Evolutionary conservation across 2,888 invertebrate genomes (phyloP).

Genomic region (Dryocosmus kuriphilus): DNA sequence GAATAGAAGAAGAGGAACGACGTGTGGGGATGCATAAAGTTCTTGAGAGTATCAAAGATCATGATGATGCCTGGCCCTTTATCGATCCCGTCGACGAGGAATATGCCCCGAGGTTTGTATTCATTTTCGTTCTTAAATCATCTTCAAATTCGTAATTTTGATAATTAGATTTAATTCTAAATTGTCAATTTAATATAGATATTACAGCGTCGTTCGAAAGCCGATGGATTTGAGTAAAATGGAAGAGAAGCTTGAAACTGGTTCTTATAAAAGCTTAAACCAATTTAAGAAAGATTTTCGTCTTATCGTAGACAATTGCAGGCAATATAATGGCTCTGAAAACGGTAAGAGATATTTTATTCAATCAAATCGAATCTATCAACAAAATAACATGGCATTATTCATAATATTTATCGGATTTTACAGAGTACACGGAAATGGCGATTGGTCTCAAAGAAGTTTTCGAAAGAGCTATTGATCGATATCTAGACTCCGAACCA

Average conservation of each 20-base stretch:
- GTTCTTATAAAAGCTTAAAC: slow-evolving; percentile 87
- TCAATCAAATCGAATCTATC: background rate
- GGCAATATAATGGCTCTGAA: slow-evolving; percentile 94
- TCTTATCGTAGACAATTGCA: slow-evolving; percentile 94
- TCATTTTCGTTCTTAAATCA: background rate
- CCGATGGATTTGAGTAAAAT: slow-evolving; percentile 94
- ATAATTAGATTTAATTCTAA: background rate
- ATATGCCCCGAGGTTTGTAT: slow-evolving; percentile 88
- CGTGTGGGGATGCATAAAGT: slow-evolving; percentile 96
- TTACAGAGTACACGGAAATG: slow-evolving; percentile 92
- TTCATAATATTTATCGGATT: slow-evolving; percentile 14
- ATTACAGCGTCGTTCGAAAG: slow-evolving; percentile 81
- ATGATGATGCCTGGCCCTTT: slow-evolving; percentile 97
- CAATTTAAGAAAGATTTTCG: slow-evolving; percentile 94
- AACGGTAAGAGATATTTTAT: slow-evolving; percentile 83
- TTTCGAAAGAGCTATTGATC: slow-evolving; percentile 89
- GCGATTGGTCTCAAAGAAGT: slow-evolving; percentile 89
- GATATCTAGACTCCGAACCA: slow-evolving; percentile 89
- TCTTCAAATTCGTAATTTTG: background rate
- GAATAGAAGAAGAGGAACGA: slow-evolving; percentile 85
- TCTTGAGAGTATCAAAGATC: slow-evolving; percentile 90
- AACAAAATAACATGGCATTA: background rate
- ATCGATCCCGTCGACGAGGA: slow-evolving; percentile 95
- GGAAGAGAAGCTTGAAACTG: slow-evolving; percentile 91
- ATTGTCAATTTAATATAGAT: slow-evolving; percentile 67